Base-by-base conservation (phyloP, 2,888 invertebrate species). In the Campoplex nolae region DNA sequence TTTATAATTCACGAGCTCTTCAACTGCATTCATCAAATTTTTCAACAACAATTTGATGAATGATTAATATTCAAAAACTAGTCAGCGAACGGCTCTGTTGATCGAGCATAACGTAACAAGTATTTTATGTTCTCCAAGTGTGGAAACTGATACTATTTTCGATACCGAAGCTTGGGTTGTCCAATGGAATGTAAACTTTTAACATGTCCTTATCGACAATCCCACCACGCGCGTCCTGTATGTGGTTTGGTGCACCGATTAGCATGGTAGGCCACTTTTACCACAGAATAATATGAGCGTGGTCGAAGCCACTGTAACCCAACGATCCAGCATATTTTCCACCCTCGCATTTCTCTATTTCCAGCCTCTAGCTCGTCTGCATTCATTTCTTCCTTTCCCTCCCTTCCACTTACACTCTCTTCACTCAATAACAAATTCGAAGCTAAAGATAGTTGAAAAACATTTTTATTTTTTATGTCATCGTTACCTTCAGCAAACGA, bases 211-310 rank as follows among this genome's bases (percentile, higher is more conserved):
- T 78, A 82, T 85, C 78, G 82, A 85, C 68, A 73, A 82, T 68
- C 58, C 78, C 73, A 75, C 68, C 78, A 74, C 51, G 51, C 78
- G 78, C 51, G 51, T 38, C 38, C 51, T 42, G 56, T 58, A 18
- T 38, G 45, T 65, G 68, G 67, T 56, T 42, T 38, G 82, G 68
- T 56, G 58, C 70, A 68, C 77, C 85, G 82, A 78, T 85, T 82
- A 82, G 58, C 62, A 74, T n/a, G 85, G 81, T 56, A 23, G 58
- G 51, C 77, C 82, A 85, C 85, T 85, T 82, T 78, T 75, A 78
- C 82, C 74, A 48, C 82, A 42, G 67, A 54, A 75, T 85, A 82
- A 82, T 82, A 78, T 48, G 67, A 62, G 68, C 62, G 68, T 1
- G 18, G 45, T 3, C 28, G 42, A 42, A 32, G 51, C 58, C 58